Base-by-base conservation (phyloP, 2,113 vertebrate species). In the Morone saxatilis region DNA sequence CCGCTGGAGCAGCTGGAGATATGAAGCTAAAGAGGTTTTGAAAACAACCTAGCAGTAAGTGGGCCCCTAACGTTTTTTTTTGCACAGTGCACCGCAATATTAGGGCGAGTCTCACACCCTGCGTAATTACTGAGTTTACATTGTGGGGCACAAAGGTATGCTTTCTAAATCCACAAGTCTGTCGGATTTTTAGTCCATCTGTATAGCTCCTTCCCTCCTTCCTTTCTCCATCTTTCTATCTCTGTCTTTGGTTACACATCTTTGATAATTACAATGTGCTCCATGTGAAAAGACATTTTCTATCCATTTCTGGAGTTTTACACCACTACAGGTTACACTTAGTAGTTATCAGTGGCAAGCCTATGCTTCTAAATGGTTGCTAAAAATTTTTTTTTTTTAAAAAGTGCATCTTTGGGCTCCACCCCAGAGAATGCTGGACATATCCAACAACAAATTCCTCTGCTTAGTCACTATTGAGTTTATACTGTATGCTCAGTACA, bases 1-100 rank as follows among this genome's bases (percentile, higher is more conserved):
- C 74, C 69, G 56, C 88, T 76, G 89, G 86, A 92, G 83, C 80
- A 90, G 85, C 87, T 80, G 89, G 92, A 95, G 94, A 94, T 92
- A 96, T 96, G 96, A 94, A 93, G 91, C 89, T 93, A 91, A 95
- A 94, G 91, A 86, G 81, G 68, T 90, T 94, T 94, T 96, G 91
- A 95, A 94, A 94, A 91, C 91, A 92, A 82, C 89, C 75, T 80
- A 92, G 86, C 17, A 94, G 96, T 96, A 89, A 95, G 94, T 82
- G 66, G n/a, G 48, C 54, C 70, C 56, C 53, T 50, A 45, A 66
- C 87, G 59, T 82, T 57, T 69, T 45, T 85, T 82, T 53, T 68
- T 76, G 20, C 19, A 12, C 81, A 71, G 45, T 75, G 41, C 65
- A 25, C 62, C 22, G 3, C 73, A 72, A 87, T 90, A 89, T 88